A percentile compares a stretch with the other conserved stretches of the same genome.
These are phyloP conservation scores for Trachythela sp. DNA, from an alignment of 64 coral and sea anemone genomes.

Conservation along the genomic window DNA sequence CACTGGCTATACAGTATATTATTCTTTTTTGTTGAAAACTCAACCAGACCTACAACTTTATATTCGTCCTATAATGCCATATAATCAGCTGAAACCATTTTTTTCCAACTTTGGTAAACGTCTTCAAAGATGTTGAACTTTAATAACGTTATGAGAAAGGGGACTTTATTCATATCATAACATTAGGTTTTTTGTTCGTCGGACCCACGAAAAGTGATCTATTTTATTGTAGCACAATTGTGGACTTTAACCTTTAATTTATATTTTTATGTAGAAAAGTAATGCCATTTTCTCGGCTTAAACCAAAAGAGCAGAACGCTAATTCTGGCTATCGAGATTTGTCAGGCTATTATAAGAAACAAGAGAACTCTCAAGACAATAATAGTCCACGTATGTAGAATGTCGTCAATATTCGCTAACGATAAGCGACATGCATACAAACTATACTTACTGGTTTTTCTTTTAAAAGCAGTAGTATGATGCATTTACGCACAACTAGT, in stretches of 20 bases:
- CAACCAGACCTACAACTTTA: too few relatives aligned
- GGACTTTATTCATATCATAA: too few relatives aligned
- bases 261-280: background rate
- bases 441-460: background rate
- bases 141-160: too few relatives aligned
- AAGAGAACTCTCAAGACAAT: background rate
- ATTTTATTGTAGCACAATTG: background rate
- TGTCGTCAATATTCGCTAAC: background rate
- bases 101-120: too few relatives aligned
- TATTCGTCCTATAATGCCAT: too few relatives aligned
- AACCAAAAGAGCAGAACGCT: background rate
- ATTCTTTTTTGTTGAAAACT: too few relatives aligned
- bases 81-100: too few relatives aligned
- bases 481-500: too few relatives aligned
- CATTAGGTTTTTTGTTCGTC: too few relatives aligned
- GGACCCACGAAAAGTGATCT: too few relatives aligned
- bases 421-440: background rate
- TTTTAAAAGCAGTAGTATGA: too few relatives aligned
- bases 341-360: background rate
- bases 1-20: background rate
- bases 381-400: background rate
- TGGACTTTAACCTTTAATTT: background rate
- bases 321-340: background rate
- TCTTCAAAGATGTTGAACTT: too few relatives aligned
- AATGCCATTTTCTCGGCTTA: background rate